Percentiles rank a stretch among this genome's conserved stretches.
phyloP scores from a whole-genome alignment of 2,888 invertebrate genomes.

The Rotaria sp. region DNA sequence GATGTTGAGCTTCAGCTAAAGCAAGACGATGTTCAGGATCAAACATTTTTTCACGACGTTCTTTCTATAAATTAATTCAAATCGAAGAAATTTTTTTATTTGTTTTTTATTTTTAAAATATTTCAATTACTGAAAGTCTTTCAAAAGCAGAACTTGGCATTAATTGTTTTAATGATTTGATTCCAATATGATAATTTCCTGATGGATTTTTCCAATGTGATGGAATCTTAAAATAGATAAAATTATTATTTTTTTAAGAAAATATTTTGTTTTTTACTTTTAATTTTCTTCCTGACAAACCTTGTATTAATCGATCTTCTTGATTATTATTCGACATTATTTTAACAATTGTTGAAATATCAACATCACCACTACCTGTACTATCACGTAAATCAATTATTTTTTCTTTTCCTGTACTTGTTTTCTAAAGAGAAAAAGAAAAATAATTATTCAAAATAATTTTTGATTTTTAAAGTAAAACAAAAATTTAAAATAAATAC shows the following conservation, averaged over 20 bases:
- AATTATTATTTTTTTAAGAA: background rate
- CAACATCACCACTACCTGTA: conserved; percentile 91
- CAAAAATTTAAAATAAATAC: conserved; percentile 54
- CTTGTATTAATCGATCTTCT: conserved; percentile 61
- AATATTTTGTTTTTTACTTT: conserved; percentile 62
- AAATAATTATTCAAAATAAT: conserved; percentile 42
- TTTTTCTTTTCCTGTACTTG: conserved; percentile 80
- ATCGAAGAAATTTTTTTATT: conserved; percentile 75
- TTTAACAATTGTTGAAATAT: conserved; percentile 66
- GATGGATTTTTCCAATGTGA: conserved; percentile 73
- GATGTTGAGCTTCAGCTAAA: background rate
- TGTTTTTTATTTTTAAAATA: conserved; percentile 59
- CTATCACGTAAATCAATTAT: conserved; percentile 89
- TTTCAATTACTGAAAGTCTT: conserved; percentile 59
- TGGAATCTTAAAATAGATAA: conserved; percentile 64
- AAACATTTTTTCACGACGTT: conserved; percentile 56
- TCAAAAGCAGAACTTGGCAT: conserved; percentile 77
- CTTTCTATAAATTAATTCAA: conserved; percentile 48
- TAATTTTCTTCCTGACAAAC: conserved; percentile 73
- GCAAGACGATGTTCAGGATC: conserved; percentile 61
- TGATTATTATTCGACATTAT: conserved; percentile 67
- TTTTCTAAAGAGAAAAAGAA: conserved; percentile 62
- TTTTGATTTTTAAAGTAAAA: background rate
- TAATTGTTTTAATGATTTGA: conserved; percentile 75
- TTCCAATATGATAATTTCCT: conserved; percentile 76